phyloP scores from a whole-genome alignment of 2,113 vertebrate genomes.

The Pteropus alecto region DNA sequence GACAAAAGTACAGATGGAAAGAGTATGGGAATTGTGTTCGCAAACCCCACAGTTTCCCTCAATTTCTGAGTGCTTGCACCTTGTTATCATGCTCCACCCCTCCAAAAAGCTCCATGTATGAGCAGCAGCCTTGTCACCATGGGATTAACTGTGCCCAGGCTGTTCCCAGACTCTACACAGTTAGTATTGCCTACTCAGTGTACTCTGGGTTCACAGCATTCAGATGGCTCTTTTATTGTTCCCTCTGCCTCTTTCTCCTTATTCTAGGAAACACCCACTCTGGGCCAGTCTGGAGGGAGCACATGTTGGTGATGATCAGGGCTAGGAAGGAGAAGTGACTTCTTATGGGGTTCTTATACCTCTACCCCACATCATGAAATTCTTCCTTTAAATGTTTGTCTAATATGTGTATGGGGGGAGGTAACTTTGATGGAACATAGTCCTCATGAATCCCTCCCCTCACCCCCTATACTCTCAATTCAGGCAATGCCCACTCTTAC shows the following conservation, averaged over 20 bases:
- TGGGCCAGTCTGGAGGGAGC: not conserved
- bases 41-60: not conserved
- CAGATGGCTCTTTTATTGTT: not conserved
- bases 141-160: not conserved
- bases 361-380: not conserved
- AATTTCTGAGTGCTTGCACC: not conserved
- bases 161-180: accelerated
- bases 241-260: accelerated
- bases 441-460: not conserved
- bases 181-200: not conserved
- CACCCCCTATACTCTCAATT: not conserved
- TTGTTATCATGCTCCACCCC: too few relatives aligned
- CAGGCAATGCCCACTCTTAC: not conserved
- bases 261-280: not conserved
- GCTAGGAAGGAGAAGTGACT: not conserved
- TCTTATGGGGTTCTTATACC: not conserved
- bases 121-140: accelerated
- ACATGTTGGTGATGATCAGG: not conserved
- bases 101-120: not conserved
- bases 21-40: not conserved
- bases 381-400: not conserved
- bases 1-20: not conserved
- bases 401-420: not conserved
- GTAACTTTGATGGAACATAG: not conserved
- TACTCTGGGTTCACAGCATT: not conserved